Evolutionary conservation across 2,888 invertebrate species (phyloP), one percentile per base, ranked within the genome.

Genomic region (Malthinus seriepunctatus): DNA sequence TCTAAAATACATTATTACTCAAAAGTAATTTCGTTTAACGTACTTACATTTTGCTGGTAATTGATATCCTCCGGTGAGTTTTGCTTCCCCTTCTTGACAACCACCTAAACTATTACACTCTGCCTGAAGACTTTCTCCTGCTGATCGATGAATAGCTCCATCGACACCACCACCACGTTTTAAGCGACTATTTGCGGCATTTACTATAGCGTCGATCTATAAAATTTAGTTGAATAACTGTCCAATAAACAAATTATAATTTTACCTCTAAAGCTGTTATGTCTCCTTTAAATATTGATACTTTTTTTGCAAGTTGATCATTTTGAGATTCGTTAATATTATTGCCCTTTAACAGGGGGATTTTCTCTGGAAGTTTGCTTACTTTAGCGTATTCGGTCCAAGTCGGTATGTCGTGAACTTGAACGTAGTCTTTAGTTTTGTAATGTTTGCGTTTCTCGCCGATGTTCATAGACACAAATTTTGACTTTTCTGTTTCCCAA

Each of bases 121-220:
- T 60, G 84, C 82, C 74, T 83, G 80, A 44, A 92, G 80, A 45
- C 79, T 73, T 1, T 80, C 76, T 2, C 95, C 95, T 33, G 95
- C 95, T 1, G 88, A 90, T 60, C 83, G 77, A 73, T 95, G 95
- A 69, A 95, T 95, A 5, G 93, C 93, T 34, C 95, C 95, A 78
- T 95, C 95, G 12, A 95, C 95, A 75, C 95, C 94, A 31, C 93
- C 93, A 15, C 95, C 95, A 6, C 91, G 92, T 45, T 83, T 75
- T 38, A 95, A 79, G 12, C 78, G 76, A 0, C 83, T 83, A 78
- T 95, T 95, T 0, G 95, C 95, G 33, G 95, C 95, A 82, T 95
- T 95, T 0, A 94, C 93, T 68, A 95, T 93, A 0, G 88, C 91
- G 81, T 94, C 93, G 56, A 95, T 83, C 86, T 86, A 63, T 31